These are phyloP conservation scores for Cirrhinus mrigala DNA, from an alignment of 2,797 vertebrate species.

Conservation along the genomic window DNA sequence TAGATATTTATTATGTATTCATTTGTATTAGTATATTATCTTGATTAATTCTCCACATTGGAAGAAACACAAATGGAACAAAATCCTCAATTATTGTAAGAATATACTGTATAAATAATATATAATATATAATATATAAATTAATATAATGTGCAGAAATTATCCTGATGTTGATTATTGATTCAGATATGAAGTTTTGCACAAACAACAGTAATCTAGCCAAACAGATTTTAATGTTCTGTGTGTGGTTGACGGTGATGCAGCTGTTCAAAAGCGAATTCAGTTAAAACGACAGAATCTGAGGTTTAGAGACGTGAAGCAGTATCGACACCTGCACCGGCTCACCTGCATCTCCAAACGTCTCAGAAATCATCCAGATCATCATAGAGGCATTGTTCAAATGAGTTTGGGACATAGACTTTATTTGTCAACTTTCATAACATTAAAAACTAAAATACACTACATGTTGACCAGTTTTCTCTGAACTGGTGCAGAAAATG, in stretches of 20 bases:
- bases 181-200: neutral
- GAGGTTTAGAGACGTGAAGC: constrained; percentile 72
- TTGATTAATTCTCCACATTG: neutral
- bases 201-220: neutral
- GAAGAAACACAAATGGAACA: neutral
- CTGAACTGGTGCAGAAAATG: neutral
- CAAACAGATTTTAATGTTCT: constrained; percentile 1
- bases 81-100: neutral
- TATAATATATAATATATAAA: too few species aligned
- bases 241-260: constrained; percentile 5
- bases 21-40: neutral
- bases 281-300: constrained; percentile 77
- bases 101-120: neutral
- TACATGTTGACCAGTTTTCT: neutral
- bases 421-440: neutral
- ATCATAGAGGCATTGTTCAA: neutral
- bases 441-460: neutral
- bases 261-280: constrained; percentile 56
- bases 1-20: too few species aligned
- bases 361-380: neutral
- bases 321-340: constrained; percentile 66
- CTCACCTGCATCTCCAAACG: neutral
- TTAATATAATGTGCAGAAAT: neutral
- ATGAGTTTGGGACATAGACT: neutral
- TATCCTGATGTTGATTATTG: neutral